Conservation (phyloP, 1,140 invertebrate species). For the Papilio aristodemus region DNA sequence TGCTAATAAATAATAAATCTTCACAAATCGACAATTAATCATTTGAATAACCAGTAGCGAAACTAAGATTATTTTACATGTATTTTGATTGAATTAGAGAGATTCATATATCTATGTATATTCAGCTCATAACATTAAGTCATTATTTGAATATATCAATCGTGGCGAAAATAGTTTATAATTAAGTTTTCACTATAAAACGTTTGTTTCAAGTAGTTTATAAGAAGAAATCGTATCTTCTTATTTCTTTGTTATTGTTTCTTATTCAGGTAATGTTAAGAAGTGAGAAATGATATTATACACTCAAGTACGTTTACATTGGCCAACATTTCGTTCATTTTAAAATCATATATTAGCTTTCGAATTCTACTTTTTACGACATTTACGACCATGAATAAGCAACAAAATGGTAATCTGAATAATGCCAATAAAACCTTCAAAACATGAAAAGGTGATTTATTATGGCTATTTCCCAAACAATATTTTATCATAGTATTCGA, state of each 20-base stretch:
- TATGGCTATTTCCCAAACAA: conserved; percentile 18
- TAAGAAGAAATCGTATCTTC: no score
- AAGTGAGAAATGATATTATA: not conserved
- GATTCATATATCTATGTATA: no score
- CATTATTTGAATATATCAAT: no score
- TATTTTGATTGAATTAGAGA: no score
- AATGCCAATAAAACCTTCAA: conserved; percentile 11
- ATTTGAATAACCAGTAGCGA: not conserved
- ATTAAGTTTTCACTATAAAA: no score
- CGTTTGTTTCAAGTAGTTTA: no score
- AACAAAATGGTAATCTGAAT: conserved; percentile 8
- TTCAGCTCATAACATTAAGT: no score
- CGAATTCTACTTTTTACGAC: conserved; percentile 17
- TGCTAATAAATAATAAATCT: not conserved
- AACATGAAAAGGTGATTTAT: conserved; percentile 14
- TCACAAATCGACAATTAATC: not conserved
- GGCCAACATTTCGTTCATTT: not conserved
- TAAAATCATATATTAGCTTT: conserved; percentile 9
- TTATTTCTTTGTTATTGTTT: no score
- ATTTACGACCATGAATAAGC: conserved; percentile 7
- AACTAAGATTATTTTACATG: not conserved
- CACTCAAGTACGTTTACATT: not conserved
- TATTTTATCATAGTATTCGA: conserved; percentile 10
- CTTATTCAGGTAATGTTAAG: no score
- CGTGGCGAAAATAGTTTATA: no score